Conservation (phyloP, 2,797 vertebrate species). For the Amblyopsis hoosieri region DNA sequence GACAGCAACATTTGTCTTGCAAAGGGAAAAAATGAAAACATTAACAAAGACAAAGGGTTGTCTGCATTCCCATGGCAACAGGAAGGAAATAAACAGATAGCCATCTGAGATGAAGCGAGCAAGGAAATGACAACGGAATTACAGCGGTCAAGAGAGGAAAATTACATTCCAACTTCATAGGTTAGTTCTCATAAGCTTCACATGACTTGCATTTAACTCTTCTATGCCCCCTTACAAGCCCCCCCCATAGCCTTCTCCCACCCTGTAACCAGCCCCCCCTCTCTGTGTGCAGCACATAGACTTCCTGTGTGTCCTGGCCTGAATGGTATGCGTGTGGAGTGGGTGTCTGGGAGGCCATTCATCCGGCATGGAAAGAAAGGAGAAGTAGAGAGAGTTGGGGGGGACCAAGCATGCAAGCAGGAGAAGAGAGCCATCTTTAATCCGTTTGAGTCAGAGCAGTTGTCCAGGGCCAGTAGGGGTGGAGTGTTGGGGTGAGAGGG, state of each 20-base stretch:
- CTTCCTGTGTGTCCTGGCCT: constrained; percentile 83
- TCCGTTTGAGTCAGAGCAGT: constrained; percentile 79
- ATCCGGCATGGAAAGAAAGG: constrained; percentile 77
- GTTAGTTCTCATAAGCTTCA: constrained; percentile 79
- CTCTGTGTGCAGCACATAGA: constrained; percentile 73
- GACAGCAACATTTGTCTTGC: background rate
- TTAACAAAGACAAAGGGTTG: background rate
- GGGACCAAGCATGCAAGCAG: constrained; percentile 51
- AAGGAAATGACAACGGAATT: constrained; percentile 9
- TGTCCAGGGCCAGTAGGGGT: constrained; percentile 69
- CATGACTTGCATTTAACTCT: constrained; percentile 78
- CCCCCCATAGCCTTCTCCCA: constrained; percentile 5
- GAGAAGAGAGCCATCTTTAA: constrained; percentile 79
- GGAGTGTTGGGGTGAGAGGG: constrained; percentile 51
- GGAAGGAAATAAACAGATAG: constrained; percentile 11
- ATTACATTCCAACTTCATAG: constrained; percentile 69
- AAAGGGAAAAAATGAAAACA: background rate
- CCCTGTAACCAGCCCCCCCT: constrained; percentile 27
- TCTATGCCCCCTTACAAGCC: constrained; percentile 20
- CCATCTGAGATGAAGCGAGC: constrained; percentile 5
- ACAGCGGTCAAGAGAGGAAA: constrained; percentile 33
- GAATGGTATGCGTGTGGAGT: constrained; percentile 83
- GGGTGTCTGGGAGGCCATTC: constrained; percentile 83
- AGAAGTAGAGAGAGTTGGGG: constrained; percentile 41
- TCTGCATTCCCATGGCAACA: constrained; percentile 19